phyloP scores from a whole-genome alignment of 2,797 vertebrate species.

The Alosa sapidissima region DNA sequence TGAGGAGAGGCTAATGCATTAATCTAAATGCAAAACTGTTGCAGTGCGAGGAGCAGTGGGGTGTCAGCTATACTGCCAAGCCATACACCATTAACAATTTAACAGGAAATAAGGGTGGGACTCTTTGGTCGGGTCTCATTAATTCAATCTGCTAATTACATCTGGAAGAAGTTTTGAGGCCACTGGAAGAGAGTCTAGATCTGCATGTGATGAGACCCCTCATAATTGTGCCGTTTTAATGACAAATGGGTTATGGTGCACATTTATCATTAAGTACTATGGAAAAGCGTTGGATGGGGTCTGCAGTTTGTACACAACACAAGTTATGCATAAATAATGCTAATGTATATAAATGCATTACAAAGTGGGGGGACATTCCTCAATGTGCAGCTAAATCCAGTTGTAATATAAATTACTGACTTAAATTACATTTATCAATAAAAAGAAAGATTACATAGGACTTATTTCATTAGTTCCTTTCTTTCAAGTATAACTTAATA shows the following conservation, averaged over 20 bases:
- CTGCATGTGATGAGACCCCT: not conserved
- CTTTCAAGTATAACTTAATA: not conserved
- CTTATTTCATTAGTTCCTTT: not conserved
- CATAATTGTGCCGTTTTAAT: not conserved
- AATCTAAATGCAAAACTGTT: slow-evolving; percentile 44
- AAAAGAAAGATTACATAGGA: not conserved
- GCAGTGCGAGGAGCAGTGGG: slow-evolving; percentile 35
- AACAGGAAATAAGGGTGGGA: slow-evolving; percentile 13
- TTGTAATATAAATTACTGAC: not conserved
- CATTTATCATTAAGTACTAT: not conserved
- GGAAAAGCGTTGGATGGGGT: not conserved
- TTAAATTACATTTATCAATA: slow-evolving; percentile 3
- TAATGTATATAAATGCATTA: not conserved
- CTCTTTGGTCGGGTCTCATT: slow-evolving; percentile 14
- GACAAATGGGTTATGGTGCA: slow-evolving; percentile 13
- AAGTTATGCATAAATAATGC: not conserved
- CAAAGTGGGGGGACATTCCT: not conserved
- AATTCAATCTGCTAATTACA: slow-evolving; percentile 24
- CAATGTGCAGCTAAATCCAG: not conserved
- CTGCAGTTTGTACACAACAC: not conserved
- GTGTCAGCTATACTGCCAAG: slow-evolving; percentile 13
- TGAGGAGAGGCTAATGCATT: slow-evolving; percentile 46
- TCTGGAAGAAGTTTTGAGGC: not conserved
- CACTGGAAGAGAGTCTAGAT: not conserved
- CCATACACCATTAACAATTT: slow-evolving; percentile 26